Evolutionary conservation across 2,113 vertebrate species (phyloP), one percentile per base, ranked within the genome.

Genomic region (Xenotilapia leptura): DNA sequence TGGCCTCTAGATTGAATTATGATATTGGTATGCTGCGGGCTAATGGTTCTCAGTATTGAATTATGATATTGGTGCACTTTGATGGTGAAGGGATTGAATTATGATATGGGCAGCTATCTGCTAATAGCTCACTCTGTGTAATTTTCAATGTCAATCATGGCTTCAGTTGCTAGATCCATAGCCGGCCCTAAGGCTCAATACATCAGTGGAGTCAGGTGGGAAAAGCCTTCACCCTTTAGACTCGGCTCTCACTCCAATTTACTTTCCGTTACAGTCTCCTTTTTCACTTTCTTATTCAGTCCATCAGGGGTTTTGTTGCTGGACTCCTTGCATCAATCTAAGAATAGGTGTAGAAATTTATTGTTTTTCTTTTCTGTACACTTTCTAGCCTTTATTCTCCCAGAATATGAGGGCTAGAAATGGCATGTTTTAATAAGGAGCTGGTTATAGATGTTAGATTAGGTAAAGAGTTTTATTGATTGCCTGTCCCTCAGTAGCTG

Each of bases 1-100:
- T 94, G 93, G 91, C 92, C 92, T 90, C 55, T 84, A 89, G 92
- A 94, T 95, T 95, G 94, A 96, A 95, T 96, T 96, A 96, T 95
- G 95, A 96, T 95, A 94, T 95, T 93, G 93, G 93, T 95, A 94
- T 83, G 81, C 90, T 90, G 91, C 91, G 56, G 91, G 86, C 93
- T 96, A 95, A 95, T 95, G 93, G 93, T 92, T 92, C 92, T 89
- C 84, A 47, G 94, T 95, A 95, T 95, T 96, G 95, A 96, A 94
- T 96, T 95, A 94, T 95, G 94, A 96, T 95, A 96, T 96, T 94
- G 94, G 92, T 93, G 92, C 91, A 94, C 94, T 95, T 94, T 95
- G 93, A 94, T 90, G 94, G 90, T 73, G 85, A 85, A 86, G 85
- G 91, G 92, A 95, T 94, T 95, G 95, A 96, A 95, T 96, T 96